Evolutionary conservation across 2,888 invertebrate species (phyloP), one percentile per base, ranked within the genome.

Genomic region (Charanyca ferruginea): DNA sequence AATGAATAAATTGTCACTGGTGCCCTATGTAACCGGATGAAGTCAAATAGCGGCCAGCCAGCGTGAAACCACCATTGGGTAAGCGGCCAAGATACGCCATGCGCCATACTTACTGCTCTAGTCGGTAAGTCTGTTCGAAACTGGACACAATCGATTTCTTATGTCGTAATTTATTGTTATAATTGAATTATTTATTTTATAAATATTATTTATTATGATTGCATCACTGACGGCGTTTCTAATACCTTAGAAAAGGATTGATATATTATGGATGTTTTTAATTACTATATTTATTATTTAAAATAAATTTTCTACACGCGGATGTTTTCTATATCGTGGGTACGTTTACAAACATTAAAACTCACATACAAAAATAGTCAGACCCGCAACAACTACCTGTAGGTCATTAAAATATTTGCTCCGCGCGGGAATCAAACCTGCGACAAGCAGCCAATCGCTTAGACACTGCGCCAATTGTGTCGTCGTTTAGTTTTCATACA

Each of bases 61-160:
- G 85, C 90, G 89, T 90, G 87, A 90, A 88, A 87, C 85, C 80
- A 83, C 79, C 67, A 83, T 91, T 90, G 87, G 63, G 89, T 84
- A 91, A 90, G 51, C 60, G 77, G 77, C 69, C 83, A 81, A 85
- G 86, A 85, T 72, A 85, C 81, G 83, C 79, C 81, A 80, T 84
- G 83, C 82, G 80, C n/a, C n/a, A n/a, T 78, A 82, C 76, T 79
- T 60, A 77, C 59, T 59, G 66, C 48, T 66, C 59, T 25, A 53
- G 48, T 48, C 44, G 42, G n/a, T 28, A 35, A 52, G 23, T 28
- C 47, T 11, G 23, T 45, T 66, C 63, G 72, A 78, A 79, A 80
- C 62, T 69, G 73, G 61, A 66, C 63, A 74, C 75, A 83, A 81
- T 83, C 72, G 76, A 82, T 83, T 84, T 83, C 73, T 77, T 67